Evolutionary conservation across 2,113 vertebrate genomes (phyloP), one percentile per base, ranked within the genome.

Genomic region (Tychaedon coryphoeus): DNA sequence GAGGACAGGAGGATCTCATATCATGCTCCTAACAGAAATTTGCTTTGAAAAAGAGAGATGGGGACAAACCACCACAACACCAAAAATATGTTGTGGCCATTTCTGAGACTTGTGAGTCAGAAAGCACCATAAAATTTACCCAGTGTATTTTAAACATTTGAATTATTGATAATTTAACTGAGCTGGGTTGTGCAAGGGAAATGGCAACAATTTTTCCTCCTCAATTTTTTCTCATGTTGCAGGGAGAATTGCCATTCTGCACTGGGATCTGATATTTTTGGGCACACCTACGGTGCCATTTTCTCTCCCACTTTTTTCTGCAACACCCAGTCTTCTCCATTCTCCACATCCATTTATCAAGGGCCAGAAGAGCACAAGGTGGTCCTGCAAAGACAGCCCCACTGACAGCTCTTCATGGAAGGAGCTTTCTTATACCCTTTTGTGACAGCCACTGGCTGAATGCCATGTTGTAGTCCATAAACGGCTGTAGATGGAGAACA

Each of bases 21-120:
- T 38, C 65, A 31, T 48, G 42, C 4, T 87, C 8, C 38, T 50
- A 23, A 23, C 2, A 77, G 23, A 84, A 87, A 62, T 54, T 23
- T 36, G 5, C 43, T 56, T 33, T 25, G 1, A 14, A 48, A 78
- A 58, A 75, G 20, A 18, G 6, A 29, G 6, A 11, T 4, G 3
- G 7, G 24, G 33, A 70, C 40, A 3, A 50, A 2, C 0, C 8
- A 51, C 9, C 6, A 25, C 29, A 43, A 14, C 3, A 48, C 18
- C 45, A 83, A 69, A 93, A 57, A 53, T 40, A 20, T 1, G 0
- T 11, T 79, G 10, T 25, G 25, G 45, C 3, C 3, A 12, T 73
- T 80, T 19, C 19, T 28, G 23, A 88, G 25, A 70, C 14, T 22
- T 45, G 5, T 51, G 15, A 29, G 19, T 23, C 47, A 78, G 34